Evolutionary conservation across 1,140 invertebrate species (phyloP).

Genomic region (Drosophila kanapiae): DNA sequence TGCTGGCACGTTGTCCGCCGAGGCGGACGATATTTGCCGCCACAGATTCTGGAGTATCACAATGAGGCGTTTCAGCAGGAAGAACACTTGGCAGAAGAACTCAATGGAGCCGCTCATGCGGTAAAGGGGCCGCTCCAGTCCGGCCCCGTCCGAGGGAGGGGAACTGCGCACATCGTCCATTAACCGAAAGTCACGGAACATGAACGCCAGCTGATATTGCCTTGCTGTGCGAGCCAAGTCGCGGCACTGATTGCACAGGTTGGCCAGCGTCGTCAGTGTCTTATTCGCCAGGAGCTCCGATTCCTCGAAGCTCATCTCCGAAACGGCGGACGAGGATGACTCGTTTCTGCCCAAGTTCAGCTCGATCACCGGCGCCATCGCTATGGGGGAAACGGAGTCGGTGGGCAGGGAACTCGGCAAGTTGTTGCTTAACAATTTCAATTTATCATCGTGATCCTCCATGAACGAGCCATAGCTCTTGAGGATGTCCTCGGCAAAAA

Average conservation of each 20-base stretch:
- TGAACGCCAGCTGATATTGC: constrained; percentile 63
- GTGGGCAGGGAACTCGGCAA: background rate
- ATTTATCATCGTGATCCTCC: constrained; percentile 60
- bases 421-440: constrained; percentile 51
- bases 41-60: constrained; percentile 66
- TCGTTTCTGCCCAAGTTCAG: constrained; percentile 34
- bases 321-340: background rate
- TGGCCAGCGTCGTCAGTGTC: constrained; percentile 92
- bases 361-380: constrained; percentile 53
- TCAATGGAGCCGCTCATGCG: constrained; percentile 75
- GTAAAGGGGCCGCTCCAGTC: constrained; percentile 37
- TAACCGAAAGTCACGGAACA: constrained; percentile 25
- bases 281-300: constrained; percentile 93
- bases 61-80: constrained; percentile 66
- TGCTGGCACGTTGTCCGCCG: constrained; percentile 19
- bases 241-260: constrained; percentile 91
- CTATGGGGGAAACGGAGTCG: constrained; percentile 8
- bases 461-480: constrained; percentile 74
- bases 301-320: constrained; percentile 87
- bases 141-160: background rate
- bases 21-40: constrained; percentile 59
- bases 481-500: constrained; percentile 78
- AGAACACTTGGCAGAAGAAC: constrained; percentile 77
- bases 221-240: constrained; percentile 89
- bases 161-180: constrained; percentile 9